phyloP scores from a whole-genome alignment of 2,888 invertebrate species.

The Andrena chrysosceles region DNA sequence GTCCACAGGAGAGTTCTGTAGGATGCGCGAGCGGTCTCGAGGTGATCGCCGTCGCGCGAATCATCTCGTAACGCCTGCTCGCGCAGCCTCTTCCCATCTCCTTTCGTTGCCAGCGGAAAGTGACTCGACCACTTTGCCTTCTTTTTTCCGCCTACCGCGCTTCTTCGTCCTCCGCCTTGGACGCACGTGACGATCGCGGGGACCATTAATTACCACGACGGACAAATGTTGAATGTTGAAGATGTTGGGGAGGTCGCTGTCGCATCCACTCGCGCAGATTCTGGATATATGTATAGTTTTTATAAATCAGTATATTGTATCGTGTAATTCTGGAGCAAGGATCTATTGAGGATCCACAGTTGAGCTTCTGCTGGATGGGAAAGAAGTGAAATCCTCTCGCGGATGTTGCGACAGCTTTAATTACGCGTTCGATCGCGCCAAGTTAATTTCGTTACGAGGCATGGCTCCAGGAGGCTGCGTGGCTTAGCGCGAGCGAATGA shows the following conservation, averaged over 20 bases:
- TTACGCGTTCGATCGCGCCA: slow-evolving; percentile 31
- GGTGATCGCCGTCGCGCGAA: slow-evolving; percentile 13
- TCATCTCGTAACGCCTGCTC: slow-evolving; percentile 35
- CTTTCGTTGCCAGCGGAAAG: slow-evolving; percentile 11
- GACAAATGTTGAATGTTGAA: not conserved
- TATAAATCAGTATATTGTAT: too few species aligned
- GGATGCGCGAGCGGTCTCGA: slow-evolving; percentile 69
- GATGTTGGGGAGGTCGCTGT: too few species aligned
- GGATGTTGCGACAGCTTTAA: slow-evolving; percentile 44
- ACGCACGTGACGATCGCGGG: not conserved
- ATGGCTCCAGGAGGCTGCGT: not conserved
- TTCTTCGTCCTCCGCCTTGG: not conserved
- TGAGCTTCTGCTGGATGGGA: not conserved
- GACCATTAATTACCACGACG: not conserved
- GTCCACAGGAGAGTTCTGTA: slow-evolving; percentile 50
- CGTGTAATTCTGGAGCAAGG: slow-evolving; percentile 4
- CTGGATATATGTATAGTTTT: too few species aligned
- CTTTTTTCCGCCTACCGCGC: not conserved
- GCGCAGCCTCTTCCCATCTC: not conserved
- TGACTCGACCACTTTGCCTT: slow-evolving; percentile 25
- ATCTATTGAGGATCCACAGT: not conserved
- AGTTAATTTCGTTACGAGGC: slow-evolving; percentile 25
- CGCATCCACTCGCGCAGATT: too few species aligned
- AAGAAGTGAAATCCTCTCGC: not conserved
- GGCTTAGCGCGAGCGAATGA: slow-evolving; percentile 11